Evolutionary conservation across 2,797 vertebrate species (phyloP).

Genomic region (Mycteria americana): DNA sequence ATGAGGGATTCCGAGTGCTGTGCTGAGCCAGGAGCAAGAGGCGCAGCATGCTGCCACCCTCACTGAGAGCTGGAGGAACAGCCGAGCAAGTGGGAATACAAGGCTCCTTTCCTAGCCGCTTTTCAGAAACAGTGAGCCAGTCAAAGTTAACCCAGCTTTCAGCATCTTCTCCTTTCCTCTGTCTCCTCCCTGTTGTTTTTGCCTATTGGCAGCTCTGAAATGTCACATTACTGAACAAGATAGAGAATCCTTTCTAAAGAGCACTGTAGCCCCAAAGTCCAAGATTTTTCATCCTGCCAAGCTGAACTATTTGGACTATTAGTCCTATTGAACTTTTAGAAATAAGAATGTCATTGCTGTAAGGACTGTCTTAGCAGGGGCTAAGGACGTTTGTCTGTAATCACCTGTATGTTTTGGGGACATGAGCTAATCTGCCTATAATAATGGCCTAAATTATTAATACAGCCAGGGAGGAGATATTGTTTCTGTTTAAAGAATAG

Average conservation of each 20-base stretch:
- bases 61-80: not conserved
- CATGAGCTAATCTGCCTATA: not conserved
- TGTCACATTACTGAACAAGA: not conserved
- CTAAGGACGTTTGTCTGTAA: not conserved
- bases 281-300: not conserved
- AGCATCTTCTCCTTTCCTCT: not conserved
- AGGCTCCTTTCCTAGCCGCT: not conserved
- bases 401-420: not conserved
- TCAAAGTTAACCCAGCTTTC: not conserved
- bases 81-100: not conserved
- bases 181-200: not conserved
- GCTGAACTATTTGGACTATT: not conserved
- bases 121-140: not conserved
- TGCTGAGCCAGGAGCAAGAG: not conserved
- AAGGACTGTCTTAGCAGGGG: not conserved
- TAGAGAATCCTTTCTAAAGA: not conserved
- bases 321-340: not conserved
- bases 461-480: not conserved
- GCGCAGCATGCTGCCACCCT: accelerated
- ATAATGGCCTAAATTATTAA: not conserved
- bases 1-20: not conserved
- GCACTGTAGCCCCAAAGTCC: not conserved
- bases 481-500: not conserved
- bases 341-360: not conserved
- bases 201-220: not conserved